phyloP scores from a whole-genome alignment of 2,113 vertebrate species.

The Cynopterus brachyotis region DNA sequence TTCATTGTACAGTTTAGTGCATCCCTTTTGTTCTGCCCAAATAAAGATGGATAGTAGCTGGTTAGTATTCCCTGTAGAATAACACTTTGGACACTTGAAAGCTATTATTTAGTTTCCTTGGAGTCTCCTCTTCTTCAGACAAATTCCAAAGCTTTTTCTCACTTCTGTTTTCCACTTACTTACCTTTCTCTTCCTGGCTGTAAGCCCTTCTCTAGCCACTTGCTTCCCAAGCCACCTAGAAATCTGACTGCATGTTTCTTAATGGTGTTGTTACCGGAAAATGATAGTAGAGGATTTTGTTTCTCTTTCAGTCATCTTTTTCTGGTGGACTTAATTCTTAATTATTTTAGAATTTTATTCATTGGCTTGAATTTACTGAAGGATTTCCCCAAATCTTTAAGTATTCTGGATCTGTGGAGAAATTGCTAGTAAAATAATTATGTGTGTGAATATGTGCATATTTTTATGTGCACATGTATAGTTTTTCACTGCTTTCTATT shows the following conservation, averaged over 20 bases:
- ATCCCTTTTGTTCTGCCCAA: slow-evolving; percentile 60
- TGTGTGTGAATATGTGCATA: not conserved
- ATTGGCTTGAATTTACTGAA: not conserved
- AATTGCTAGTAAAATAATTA: not conserved
- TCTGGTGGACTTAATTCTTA: not conserved
- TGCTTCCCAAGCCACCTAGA: slow-evolving; percentile 35
- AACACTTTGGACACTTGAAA: slow-evolving; percentile 54
- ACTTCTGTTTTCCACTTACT: slow-evolving; percentile 14
- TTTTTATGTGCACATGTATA: not conserved
- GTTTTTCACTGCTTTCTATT: not conserved
- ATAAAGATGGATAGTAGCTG: slow-evolving; percentile 67
- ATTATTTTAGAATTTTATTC: not conserved
- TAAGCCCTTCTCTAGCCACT: slow-evolving; percentile 37
- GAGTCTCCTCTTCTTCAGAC: slow-evolving; percentile 12
- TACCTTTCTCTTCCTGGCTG: slow-evolving; percentile 27
- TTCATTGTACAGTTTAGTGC: slow-evolving; percentile 38
- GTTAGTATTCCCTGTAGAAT: slow-evolving; percentile 59
- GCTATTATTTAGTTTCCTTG: slow-evolving; percentile 65
- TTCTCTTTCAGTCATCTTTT: not conserved
- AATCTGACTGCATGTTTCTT: not conserved
- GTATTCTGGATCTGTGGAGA: not conserved
- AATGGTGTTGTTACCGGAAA: not conserved
- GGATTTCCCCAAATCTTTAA: not conserved
- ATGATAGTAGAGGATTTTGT: not conserved
- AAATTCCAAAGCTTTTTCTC: slow-evolving; percentile 1